Evolutionary conservation across 2,113 vertebrate species (phyloP).

Genomic region (Oncorhynchus kisutch): DNA sequence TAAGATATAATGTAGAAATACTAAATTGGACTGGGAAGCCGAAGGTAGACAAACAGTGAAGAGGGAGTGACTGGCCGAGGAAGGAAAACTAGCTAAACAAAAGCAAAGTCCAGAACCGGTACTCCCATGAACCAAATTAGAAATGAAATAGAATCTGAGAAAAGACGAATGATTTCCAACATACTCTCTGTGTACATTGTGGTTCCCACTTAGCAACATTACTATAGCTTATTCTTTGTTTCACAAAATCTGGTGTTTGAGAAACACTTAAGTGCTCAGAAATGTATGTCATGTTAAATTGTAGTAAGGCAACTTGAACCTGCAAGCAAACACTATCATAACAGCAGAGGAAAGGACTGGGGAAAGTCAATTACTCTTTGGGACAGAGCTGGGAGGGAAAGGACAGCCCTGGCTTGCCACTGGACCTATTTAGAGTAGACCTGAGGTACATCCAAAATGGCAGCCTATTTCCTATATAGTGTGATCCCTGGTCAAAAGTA

Average conservation of each 20-base stretch:
- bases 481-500: too few species aligned
- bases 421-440: too few species aligned
- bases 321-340: background rate
- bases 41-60: conserved; percentile 27
- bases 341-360: too few species aligned
- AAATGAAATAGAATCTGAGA: conserved; percentile 43
- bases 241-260: too few species aligned
- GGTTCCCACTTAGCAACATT: background rate
- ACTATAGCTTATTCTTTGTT: too few species aligned
- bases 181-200: background rate
- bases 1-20: background rate
- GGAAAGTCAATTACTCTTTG: too few species aligned
- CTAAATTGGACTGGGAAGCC: background rate
- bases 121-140: conserved; percentile 49
- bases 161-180: background rate
- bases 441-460: too few species aligned
- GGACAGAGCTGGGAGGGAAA: too few species aligned
- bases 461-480: too few species aligned
- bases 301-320: background rate
- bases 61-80: conserved; percentile 1
- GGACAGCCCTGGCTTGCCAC: too few species aligned
- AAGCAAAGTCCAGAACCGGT: too few species aligned
- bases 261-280: too few species aligned
- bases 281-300: background rate
- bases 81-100: background rate